Base-by-base conservation (phyloP, 2,888 invertebrate species). In the Chirona hameri region DNA sequence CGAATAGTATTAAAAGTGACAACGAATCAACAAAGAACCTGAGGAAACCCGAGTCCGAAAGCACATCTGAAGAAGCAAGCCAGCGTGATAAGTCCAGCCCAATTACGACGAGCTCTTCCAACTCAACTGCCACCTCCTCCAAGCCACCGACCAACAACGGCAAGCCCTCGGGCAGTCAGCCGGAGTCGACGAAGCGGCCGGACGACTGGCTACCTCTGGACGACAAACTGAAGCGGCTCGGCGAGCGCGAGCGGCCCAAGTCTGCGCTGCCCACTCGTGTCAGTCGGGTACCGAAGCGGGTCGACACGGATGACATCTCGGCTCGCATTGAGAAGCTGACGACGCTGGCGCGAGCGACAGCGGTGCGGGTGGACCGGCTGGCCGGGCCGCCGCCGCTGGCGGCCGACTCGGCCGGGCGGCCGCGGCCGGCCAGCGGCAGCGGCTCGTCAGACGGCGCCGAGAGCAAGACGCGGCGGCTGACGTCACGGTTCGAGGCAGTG, bases 361-460 rank as follows among this genome's bases (percentile, higher is more conserved):
- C 92, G 89, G 92, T 91, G 87, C 91, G 91, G 87, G 92, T 92
- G 86, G 92, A 92, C 88, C 90, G 90, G 88, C 90, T 92, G 87
- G 89, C 90, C 84, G 76, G 76, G 7, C 76, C 76, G 39, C 31
- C 72, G 31, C 0, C 29, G 31, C 21, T 31, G 15, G n/a, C 2
- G 27, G 0, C 72, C 9, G 72, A 72, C 29, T 24, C 29, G 27
- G 9, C 39, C 9, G 76, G 76, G 1, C 21, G 24, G 24, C 27
- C 46, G 76, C 76, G 24, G 21, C 9, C 65, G 7, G n/a, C 65
- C 65, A 65, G 65, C 27, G 9, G n/a, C 46, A 46, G 72, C 24
- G 79, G 79, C 12, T 81, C 79, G 4, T 81, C 79, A 1, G 84
- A 84, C 31, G 31, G 79, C 9, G 79, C 82, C 27, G 84, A 84